Evolutionary conservation across 1,140 invertebrate species (phyloP).

Genomic region (Tachypleus tridentatus): DNA sequence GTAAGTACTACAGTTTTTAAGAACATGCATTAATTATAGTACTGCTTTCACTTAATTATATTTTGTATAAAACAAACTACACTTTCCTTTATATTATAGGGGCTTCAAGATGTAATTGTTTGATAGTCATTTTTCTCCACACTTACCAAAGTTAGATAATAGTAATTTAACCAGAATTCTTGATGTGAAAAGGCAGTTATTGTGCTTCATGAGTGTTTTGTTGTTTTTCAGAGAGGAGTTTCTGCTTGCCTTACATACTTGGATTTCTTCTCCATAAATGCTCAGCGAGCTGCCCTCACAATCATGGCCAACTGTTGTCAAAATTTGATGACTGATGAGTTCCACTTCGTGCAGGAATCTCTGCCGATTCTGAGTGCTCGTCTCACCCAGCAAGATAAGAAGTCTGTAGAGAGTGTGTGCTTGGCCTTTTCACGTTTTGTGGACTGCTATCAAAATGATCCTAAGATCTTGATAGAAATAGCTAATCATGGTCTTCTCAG

Average conservation of each 20-base stretch:
- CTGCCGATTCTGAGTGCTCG: conserved; percentile 70
- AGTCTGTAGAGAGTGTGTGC: conserved; percentile 93
- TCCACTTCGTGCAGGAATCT: conserved; percentile 79
- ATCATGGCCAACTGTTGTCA: conserved; percentile 95
- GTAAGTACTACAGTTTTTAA: no score
- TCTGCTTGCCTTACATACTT: conserved; percentile 88
- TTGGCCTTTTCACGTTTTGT: conserved; percentile 87
- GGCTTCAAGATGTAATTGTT: no score
- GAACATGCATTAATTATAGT: no score
- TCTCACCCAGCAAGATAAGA: conserved; percentile 91
- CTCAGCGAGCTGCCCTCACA: conserved; percentile 83
- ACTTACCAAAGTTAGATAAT: no score
- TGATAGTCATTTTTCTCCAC: no score
- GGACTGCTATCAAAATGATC: conserved; percentile 90
- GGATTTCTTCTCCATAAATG: conserved; percentile 95
- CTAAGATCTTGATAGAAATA: conserved; percentile 82
- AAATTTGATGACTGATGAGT: conserved; percentile 84
- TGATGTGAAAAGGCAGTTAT: no score
- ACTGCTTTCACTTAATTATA: no score
- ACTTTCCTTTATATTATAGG: no score
- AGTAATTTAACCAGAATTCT: no score
- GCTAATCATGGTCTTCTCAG: conserved; percentile 81
- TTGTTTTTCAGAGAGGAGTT: conserved; percentile 55
- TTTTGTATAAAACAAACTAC: no score
- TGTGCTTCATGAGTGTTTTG: no score